phyloP scores from a whole-genome alignment of 2,113 vertebrate species.

The Zosterops japonicus region DNA sequence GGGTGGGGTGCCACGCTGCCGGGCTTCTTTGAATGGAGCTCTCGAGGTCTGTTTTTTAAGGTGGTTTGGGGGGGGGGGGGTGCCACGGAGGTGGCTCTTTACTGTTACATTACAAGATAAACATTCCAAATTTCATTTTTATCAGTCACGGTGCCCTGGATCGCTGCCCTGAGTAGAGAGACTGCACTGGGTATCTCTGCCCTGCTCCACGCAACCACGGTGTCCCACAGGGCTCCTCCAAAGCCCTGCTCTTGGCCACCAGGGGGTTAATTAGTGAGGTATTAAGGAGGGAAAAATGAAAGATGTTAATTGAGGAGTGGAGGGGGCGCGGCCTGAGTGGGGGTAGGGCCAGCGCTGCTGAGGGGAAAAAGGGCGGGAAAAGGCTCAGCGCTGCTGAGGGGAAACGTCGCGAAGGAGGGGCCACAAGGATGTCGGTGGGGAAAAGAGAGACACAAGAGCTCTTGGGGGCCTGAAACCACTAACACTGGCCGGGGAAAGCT shows the following conservation, averaged over 20 bases:
- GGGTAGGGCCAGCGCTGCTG: not conserved
- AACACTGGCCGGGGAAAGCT: fast-evolving
- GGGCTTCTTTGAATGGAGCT: too few relatives aligned
- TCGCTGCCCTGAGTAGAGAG: not conserved
- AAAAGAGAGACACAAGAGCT: not conserved
- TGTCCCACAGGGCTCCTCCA: not conserved
- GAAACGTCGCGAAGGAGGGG: too few relatives aligned
- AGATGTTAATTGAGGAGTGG: not conserved
- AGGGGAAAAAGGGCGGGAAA: not conserved
- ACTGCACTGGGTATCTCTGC: not conserved
- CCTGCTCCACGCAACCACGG: not conserved
- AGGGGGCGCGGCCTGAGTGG: not conserved
- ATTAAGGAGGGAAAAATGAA: not conserved
- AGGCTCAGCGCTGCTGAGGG: not conserved
- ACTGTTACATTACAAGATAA: too few relatives aligned
- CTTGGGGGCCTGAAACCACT: too few relatives aligned
- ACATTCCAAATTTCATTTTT: too few relatives aligned
- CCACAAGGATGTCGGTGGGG: too few relatives aligned
- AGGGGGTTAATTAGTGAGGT: not conserved
- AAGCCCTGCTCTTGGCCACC: not conserved
- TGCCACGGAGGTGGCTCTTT: too few relatives aligned
- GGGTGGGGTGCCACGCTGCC: too few relatives aligned
- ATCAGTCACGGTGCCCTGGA: not conserved
- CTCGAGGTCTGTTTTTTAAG: too few relatives aligned
- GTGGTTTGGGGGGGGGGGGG: too few relatives aligned